These are phyloP conservation scores for Porites lobata DNA, from an alignment of 92 coral and sea anemone genomes.

Conservation along the genomic window DNA sequence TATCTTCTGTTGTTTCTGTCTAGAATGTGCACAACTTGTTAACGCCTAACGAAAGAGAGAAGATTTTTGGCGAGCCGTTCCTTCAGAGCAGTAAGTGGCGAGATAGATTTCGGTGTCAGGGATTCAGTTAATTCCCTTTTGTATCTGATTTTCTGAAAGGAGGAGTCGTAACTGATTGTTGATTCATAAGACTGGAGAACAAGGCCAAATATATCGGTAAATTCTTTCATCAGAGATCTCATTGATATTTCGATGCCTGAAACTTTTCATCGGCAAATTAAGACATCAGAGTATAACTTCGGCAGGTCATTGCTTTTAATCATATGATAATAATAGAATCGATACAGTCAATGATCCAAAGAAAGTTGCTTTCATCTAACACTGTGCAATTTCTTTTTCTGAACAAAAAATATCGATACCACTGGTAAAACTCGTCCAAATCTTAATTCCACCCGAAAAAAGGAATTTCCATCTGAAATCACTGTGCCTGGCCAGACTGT, in stretches of 20 bases:
- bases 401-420: neutral
- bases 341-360: no score
- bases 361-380: no score
- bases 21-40: constrained; percentile 41
- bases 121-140: neutral
- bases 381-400: no score
- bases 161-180: constrained; percentile 28
- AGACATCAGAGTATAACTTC: no score
- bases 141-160: constrained; percentile 8
- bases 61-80: constrained; percentile 36
- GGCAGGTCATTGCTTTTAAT: no score
- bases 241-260: no score
- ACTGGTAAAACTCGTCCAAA: neutral
- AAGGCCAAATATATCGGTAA: neutral
- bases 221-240: neutral
- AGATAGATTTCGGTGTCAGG: neutral
- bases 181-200: neutral
- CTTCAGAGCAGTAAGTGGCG: constrained; percentile 18
- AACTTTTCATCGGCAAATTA: no score
- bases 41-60: constrained; percentile 41
- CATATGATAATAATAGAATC: no score
- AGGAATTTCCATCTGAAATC: neutral
- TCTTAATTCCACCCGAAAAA: neutral
- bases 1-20: constrained; percentile 6
- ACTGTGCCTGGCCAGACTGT: neutral